These are phyloP conservation scores for Decapterus maruadsi DNA, from an alignment of 2,797 vertebrate genomes.

Conservation along the genomic window DNA sequence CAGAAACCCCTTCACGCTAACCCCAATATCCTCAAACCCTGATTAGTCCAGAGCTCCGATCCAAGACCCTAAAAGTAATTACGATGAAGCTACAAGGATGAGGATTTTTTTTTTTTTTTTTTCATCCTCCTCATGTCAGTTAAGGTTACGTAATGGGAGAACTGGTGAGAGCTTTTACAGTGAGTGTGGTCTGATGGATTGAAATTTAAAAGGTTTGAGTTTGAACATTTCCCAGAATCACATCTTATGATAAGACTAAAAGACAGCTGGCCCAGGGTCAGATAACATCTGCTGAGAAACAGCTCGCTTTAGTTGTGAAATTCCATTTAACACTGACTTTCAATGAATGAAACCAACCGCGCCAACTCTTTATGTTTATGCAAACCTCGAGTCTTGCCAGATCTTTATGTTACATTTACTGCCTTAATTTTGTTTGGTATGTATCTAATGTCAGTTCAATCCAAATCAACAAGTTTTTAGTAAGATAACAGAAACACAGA, in stretches of 20 bases:
- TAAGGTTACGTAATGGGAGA: constrained; percentile 52
- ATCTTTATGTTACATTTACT: background rate
- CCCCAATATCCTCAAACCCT: constrained; percentile 50
- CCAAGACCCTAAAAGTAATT: constrained; percentile 60
- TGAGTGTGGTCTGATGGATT: constrained; percentile 25
- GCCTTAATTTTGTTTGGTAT: background rate
- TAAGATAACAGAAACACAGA: constrained; percentile 10
- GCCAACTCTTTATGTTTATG: background rate
- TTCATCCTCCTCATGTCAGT: background rate
- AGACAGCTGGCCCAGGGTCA: background rate
- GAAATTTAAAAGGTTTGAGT: constrained; percentile 29
- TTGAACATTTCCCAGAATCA: constrained; percentile 48
- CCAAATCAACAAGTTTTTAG: background rate
- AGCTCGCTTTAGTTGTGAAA: constrained; percentile 5
- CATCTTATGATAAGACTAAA: constrained; percentile 28
- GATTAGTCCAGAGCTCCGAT: constrained; percentile 65
- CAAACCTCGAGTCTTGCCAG: background rate
- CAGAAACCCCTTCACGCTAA: constrained; percentile 60
- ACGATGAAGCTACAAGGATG: constrained; percentile 32
- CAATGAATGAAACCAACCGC: background rate
- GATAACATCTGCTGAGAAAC: background rate
- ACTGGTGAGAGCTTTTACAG: constrained; percentile 13
- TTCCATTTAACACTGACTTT: background rate
- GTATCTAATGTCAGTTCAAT: background rate
- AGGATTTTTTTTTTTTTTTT: constrained; percentile 19